A percentile compares a stretch with the other conserved stretches of the same genome.
Conservation (phyloP, 2,113 vertebrate genomes). For the Maccullochella peelii region DNA sequence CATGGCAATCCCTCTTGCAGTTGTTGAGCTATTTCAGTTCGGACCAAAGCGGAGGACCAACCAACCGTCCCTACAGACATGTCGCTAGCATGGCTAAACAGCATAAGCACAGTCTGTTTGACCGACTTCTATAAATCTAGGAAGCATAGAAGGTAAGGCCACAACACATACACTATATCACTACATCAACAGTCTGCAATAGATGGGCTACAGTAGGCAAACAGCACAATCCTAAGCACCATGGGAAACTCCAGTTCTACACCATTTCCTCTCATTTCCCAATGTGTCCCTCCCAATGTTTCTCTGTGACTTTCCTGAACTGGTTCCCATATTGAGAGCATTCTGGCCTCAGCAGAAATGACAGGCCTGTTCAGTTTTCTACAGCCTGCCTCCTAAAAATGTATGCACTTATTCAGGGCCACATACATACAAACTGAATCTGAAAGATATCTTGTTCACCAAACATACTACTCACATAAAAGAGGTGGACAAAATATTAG, state of each 20-base stretch:
- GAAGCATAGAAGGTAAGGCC: background rate
- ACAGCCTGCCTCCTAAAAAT: constrained; percentile 2
- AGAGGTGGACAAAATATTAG: background rate
- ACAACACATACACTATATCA: background rate
- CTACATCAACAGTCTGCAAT: background rate
- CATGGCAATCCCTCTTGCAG: background rate
- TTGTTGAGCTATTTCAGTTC: background rate
- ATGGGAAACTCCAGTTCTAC: constrained; percentile 1
- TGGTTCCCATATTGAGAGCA: constrained; percentile 48
- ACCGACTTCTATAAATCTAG: background rate
- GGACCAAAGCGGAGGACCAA: background rate
- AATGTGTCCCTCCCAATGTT: constrained; percentile 14
- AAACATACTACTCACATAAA: background rate
- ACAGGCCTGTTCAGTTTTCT: constrained; percentile 15
- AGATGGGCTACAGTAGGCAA: background rate
- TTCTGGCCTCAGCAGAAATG: constrained; percentile 34
- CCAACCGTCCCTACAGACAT: background rate
- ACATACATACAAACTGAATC: background rate
- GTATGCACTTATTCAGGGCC: background rate
- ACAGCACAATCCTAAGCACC: background rate
- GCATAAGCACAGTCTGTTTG: background rate
- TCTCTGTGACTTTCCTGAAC: constrained; percentile 32
- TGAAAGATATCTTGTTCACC: background rate
- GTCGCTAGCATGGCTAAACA: background rate
- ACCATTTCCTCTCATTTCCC: constrained; percentile 52